Evolutionary conservation across 2,888 invertebrate species (phyloP), one percentile per base, ranked within the genome.

Genomic region (Pseudococcus jackbeardsleyi): DNA sequence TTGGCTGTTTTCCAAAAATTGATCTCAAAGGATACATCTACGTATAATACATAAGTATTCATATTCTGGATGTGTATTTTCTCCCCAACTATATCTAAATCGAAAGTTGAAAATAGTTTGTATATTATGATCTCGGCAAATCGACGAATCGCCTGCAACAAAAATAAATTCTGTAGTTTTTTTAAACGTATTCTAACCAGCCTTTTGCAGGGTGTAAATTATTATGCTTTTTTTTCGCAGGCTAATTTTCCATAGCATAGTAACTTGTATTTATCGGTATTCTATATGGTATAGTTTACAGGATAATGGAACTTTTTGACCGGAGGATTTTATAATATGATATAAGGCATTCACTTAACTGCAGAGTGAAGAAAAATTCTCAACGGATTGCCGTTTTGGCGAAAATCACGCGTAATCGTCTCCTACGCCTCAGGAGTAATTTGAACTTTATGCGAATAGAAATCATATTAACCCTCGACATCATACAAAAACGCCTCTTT

Each of bases 1-100:
- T 86, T 86, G 86, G 86, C 72, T 86, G 72, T 86, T 86, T 72
- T 86, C 86, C 86, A 86, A 86, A 86, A 86, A 86, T 86, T 86
- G 86, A 86, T 86, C 86, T 86, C 86, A 48, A 68, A 86, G 86
- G 86, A 64, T 64, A 86, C 68, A 86, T 86, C 39, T 42, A 39
- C 33, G 54, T 54, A 59, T 85, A 59, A 48, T 86, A 85, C 86
- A 86, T 68, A 86, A 86, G 86, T 86, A 86, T 86, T 86, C 86
- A 86, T 86, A 86, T 86, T 86, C 86, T 68, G 42, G 46, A 19
- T 64, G 50, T 39, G 42, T 72, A 64, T 68, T 72, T 48, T 12
- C 50, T 54, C n/a, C 9, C 54, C 7, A 8, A 9, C 5, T 85
- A 12, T 50, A 26, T 54, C n/a, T 85, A 85, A 85, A 85, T 85